Conservation (phyloP, 2,797 vertebrate genomes). For the Microctenopoma stevenorrisi region DNA sequence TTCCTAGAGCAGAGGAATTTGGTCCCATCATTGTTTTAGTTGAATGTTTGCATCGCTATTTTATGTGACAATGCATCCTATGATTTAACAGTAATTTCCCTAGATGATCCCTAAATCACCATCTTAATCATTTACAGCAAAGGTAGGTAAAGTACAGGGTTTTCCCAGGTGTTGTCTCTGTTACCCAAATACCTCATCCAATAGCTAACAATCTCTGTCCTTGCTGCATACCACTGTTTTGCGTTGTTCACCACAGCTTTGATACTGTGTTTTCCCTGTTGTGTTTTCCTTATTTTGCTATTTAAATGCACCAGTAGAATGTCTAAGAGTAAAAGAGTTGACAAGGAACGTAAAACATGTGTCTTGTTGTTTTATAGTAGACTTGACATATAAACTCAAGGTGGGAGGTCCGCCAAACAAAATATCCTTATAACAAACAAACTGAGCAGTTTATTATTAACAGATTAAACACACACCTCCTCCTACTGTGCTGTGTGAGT, state of each 20-base stretch:
- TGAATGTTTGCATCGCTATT: background rate
- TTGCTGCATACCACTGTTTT: background rate
- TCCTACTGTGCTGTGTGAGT: background rate
- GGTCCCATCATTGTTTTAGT: background rate
- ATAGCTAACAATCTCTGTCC: background rate
- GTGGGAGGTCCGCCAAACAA: background rate
- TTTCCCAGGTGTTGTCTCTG: slow-evolving; percentile 12
- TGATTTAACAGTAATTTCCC: background rate
- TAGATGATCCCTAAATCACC: background rate
- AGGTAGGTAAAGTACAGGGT: background rate
- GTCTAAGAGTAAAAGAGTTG: no score
- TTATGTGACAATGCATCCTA: background rate
- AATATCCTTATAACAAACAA: background rate
- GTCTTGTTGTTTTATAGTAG: background rate
- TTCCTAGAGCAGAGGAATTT: no score
- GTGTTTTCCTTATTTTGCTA: slow-evolving; percentile 2
- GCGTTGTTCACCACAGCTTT: background rate
- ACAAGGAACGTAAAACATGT: background rate
- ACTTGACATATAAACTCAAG: slow-evolving; percentile 1
- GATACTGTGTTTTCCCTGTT: background rate
- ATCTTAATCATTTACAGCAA: background rate
- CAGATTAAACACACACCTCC: background rate
- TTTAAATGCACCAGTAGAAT: background rate
- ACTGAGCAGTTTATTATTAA: background rate
- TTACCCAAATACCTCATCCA: background rate